A percentile compares a stretch with the other conserved stretches of the same genome.
Evolutionary conservation across 2,797 vertebrate species (phyloP).

Genomic region (Hafferia zeledoni): DNA sequence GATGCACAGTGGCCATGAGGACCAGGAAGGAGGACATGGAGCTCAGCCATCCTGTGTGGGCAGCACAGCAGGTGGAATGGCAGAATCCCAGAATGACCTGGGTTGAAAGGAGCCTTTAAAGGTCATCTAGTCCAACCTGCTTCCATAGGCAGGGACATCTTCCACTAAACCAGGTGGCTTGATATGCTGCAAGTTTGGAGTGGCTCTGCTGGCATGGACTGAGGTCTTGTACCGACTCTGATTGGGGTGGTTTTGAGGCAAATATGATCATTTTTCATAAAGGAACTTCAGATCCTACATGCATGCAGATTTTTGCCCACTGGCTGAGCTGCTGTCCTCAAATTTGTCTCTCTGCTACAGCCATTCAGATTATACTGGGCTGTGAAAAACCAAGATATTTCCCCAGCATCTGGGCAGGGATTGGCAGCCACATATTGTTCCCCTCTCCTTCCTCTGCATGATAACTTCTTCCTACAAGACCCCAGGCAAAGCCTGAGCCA

Average conservation of each 20-base stretch:
- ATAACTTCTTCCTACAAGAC: background rate
- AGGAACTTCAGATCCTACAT: background rate
- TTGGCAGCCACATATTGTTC: accelerated
- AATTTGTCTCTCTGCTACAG: background rate
- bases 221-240: accelerated
- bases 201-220: background rate
- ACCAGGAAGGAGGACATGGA: background rate
- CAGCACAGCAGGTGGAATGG: background rate
- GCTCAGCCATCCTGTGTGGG: accelerated
- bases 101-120: background rate
- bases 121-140: background rate
- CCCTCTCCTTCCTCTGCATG: background rate
- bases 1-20: background rate
- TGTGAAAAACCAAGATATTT: background rate
- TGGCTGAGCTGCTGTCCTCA: background rate
- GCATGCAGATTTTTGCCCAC: background rate
- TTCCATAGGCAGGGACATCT: background rate
- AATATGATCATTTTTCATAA: accelerated
- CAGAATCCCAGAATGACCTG: background rate
- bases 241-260: background rate
- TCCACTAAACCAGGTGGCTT: background rate
- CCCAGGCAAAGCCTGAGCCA: background rate
- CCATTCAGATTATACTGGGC: background rate
- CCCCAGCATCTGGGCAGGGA: background rate
- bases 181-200: accelerated